These are phyloP conservation scores for Parauchenoglanis punctatus DNA, from an alignment of 2,797 vertebrate genomes.

Conservation along the genomic window DNA sequence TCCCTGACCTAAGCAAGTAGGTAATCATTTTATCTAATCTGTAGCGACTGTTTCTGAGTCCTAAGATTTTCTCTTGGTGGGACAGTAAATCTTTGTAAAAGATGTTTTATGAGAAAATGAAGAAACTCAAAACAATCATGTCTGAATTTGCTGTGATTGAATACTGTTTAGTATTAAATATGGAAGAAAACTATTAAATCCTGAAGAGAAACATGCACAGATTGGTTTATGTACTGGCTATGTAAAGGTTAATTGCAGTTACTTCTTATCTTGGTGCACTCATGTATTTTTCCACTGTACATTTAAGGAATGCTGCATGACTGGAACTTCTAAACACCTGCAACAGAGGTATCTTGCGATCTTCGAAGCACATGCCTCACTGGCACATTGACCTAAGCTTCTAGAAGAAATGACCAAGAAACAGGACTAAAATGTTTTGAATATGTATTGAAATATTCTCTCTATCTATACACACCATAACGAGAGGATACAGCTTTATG, in stretches of 20 bases:
- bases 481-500: background rate
- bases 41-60: background rate
- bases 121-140: background rate
- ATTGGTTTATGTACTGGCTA: background rate
- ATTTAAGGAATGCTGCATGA: conserved; percentile 29
- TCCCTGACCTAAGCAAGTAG: background rate
- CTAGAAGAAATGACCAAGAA: background rate
- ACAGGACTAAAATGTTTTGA: background rate
- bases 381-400: background rate
- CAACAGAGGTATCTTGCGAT: no score
- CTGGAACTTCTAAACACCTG: background rate
- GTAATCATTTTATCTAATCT: background rate
- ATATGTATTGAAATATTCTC: background rate
- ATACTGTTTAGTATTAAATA: background rate
- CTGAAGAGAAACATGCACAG: no score
- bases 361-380: background rate
- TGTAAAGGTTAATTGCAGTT: background rate
- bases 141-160: background rate
- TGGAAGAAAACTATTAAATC: background rate
- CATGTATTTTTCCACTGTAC: background rate
- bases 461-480: background rate
- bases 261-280: background rate
- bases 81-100: no score
- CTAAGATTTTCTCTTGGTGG: background rate
- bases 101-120: background rate